Percentiles rank a stretch among this genome's conserved stretches.
These are phyloP conservation scores for Notarius quadriscutis DNA, from an alignment of 2,113 vertebrate species.

Conservation along the genomic window DNA sequence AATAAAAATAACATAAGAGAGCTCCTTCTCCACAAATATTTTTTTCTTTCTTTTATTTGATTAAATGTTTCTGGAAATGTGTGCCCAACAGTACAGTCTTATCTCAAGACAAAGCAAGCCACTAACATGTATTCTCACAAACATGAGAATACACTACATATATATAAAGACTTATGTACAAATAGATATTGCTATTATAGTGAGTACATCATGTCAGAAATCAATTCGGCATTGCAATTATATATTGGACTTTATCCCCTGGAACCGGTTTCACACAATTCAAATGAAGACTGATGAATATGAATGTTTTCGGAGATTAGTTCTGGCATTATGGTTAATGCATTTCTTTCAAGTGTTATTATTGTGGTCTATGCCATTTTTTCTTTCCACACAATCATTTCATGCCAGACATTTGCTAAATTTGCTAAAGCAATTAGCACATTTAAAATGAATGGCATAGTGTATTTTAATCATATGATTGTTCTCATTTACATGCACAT, in stretches of 20 bases:
- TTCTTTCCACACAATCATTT: background rate
- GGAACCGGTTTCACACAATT: background rate
- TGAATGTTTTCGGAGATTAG: background rate
- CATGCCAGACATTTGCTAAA: background rate
- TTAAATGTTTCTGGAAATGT: background rate
- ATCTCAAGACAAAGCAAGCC: background rate
- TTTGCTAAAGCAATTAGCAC: conserved; percentile 4
- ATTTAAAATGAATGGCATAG: background rate
- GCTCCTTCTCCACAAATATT: background rate
- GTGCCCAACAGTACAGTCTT: background rate
- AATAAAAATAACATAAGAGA: background rate
- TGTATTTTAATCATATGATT: background rate
- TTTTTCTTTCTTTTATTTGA: background rate
- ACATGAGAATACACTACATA: no score
- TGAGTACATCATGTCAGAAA: background rate
- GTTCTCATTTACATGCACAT: background rate
- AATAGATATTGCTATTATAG: background rate
- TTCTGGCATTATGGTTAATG: background rate
- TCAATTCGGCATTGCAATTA: background rate
- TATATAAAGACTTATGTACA: background rate
- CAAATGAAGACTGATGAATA: background rate
- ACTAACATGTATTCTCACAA: background rate
- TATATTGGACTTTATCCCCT: background rate
- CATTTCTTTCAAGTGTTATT: background rate
- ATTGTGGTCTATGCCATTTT: background rate